Evolutionary conservation across 2,113 vertebrate genomes (phyloP), one percentile per base, ranked within the genome.

Genomic region (Rhinopithecus roxellana): DNA sequence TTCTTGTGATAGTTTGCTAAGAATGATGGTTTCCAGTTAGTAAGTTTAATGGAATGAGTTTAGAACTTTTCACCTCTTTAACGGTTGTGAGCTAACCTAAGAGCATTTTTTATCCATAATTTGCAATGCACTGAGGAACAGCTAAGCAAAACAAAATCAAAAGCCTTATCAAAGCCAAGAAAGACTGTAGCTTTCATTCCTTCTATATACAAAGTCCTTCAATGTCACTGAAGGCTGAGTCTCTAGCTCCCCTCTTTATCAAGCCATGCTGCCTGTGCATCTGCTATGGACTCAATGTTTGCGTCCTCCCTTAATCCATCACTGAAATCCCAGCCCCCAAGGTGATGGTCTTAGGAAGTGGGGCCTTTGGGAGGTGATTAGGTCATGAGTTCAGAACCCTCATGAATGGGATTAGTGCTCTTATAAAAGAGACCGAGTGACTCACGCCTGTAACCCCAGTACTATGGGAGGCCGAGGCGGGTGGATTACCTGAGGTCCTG

Each of bases 141-240:
- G 55, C 43, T 70, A 67, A 93, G 52, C 61, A 91, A 89, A 95
- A 75, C 38, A 83, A 84, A 93, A 80, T 50, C 16, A 43, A 83
- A 92, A 96, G 48, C 23, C 61, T 67, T 85, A 40, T 38, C 67
- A 80, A 93, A 75, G 52, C 55, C 27, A 79, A 18, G 11, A 80
- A 90, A 88, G 27, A 82, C 1, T 52, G 32, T 55, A 82, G 61
- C 27, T 83, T 88, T 85, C n/a, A 10, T 74, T 35, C 38, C 18
- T 83, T 57, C 61, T 57, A 0, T 38, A 64, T 80, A 6, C 5
- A n/a, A 16, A 75, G 35, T 32, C 23, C 64, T 75, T 89, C 16
- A 22, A 0, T 81, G 74, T 59, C 48, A 50, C 35, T 52, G 82
- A 89, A 72, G n/a, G 52, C 14, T 95, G 57, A n/a, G 55, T 40